Percentiles rank a stretch among this genome's conserved stretches.
Conservation (phyloP, 2,888 invertebrate species). For the Drosophila eohydei region DNA sequence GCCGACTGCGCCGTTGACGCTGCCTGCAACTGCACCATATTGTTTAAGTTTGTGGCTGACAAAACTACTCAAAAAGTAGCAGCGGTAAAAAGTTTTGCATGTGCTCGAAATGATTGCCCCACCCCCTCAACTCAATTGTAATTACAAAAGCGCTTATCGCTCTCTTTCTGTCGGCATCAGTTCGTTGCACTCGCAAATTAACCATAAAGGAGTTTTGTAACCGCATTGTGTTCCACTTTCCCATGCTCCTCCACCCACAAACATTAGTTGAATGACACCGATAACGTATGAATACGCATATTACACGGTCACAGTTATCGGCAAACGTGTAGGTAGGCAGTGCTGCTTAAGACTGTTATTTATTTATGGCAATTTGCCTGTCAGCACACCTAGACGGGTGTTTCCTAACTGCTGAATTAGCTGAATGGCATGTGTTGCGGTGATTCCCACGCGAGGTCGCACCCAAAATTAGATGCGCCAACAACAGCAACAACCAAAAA, state of each 20-base stretch:
- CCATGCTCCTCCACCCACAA: constrained; percentile 15
- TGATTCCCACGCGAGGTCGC: constrained; percentile 64
- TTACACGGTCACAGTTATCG: constrained; percentile 29
- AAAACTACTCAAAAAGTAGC: constrained; percentile 61
- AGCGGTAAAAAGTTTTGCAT: constrained; percentile 58
- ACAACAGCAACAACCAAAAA: not conserved
- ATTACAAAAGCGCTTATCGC: constrained; percentile 72
- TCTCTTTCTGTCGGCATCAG: constrained; percentile 49
- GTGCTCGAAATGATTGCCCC: constrained; percentile 48
- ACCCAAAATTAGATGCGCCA: constrained; percentile 37
- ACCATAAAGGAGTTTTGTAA: constrained; percentile 52
- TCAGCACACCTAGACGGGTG: constrained; percentile 48
- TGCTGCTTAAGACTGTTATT: constrained; percentile 12
- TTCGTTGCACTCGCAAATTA: constrained; percentile 76
- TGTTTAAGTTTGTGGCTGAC: constrained; percentile 73
- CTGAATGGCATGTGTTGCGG: constrained; percentile 62
- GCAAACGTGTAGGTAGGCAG: constrained; percentile 7
- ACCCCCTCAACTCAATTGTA: constrained; percentile 53
- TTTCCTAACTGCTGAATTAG: constrained; percentile 58
- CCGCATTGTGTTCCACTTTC: constrained; percentile 49
- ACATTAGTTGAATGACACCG: constrained; percentile 50
- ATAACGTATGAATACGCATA: constrained; percentile 41
- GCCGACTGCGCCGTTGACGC: constrained; percentile 22
- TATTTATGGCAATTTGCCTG: constrained; percentile 16
- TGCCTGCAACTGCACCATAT: constrained; percentile 28